Evolutionary conservation across 2,113 vertebrate species (phyloP).

Genomic region (Pollimyrus isidori): DNA sequence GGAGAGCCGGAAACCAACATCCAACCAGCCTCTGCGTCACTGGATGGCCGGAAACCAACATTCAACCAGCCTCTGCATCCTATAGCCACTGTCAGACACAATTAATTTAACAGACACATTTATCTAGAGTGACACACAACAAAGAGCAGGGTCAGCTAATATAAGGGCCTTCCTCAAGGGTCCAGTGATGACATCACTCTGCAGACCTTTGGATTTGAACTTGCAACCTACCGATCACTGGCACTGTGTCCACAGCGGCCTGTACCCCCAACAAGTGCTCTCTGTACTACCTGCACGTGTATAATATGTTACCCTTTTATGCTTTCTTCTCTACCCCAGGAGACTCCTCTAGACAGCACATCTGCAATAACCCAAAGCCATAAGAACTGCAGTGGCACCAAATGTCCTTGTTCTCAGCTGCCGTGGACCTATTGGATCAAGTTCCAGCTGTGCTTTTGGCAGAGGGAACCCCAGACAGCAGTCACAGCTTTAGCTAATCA

Average conservation of each 20-base stretch:
- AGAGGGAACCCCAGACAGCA: background rate
- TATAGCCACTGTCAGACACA: background rate
- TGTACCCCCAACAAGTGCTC: background rate
- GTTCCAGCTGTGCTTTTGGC: background rate
- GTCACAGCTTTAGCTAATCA: background rate
- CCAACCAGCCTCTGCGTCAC: background rate
- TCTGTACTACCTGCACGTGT: background rate
- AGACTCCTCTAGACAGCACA: background rate
- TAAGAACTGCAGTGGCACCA: background rate
- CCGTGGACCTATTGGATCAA: background rate
- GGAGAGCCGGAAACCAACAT: no score
- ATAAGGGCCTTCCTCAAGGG: background rate
- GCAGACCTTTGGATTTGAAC: background rate
- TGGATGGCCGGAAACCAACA: background rate
- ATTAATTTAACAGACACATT: conserved; percentile 2
- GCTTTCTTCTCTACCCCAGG: background rate
- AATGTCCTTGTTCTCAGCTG: background rate
- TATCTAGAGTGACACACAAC: background rate
- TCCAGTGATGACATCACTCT: background rate
- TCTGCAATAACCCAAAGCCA: background rate
- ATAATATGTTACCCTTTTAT: background rate
- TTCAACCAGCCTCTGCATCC: background rate
- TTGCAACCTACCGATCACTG: background rate
- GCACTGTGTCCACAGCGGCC: background rate
- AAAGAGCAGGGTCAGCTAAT: background rate